Evolutionary conservation across 2,797 vertebrate genomes (phyloP).

Genomic region (Acipenser oxyrinchus): DNA sequence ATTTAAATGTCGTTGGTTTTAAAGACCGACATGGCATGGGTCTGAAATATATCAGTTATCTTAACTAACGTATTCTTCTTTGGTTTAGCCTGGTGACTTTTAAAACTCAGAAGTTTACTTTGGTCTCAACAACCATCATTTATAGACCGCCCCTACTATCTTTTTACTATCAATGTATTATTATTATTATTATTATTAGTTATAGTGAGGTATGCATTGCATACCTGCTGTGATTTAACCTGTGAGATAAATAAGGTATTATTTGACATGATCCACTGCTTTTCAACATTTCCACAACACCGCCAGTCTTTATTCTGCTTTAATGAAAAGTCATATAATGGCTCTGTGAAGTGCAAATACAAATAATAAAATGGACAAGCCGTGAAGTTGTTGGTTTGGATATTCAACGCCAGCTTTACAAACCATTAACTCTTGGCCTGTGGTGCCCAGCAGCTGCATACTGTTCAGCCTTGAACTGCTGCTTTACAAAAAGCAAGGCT

Average conservation of each 20-base stretch:
- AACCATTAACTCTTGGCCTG: slow-evolving; percentile 6
- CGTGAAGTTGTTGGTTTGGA: background rate
- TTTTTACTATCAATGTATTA: too few species aligned
- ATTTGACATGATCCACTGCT: background rate
- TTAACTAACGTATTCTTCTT: too few species aligned
- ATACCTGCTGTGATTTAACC: too few species aligned
- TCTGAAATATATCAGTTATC: too few species aligned
- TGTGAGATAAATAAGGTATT: background rate
- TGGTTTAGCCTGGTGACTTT: too few species aligned
- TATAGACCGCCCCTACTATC: too few species aligned
- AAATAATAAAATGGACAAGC: background rate
- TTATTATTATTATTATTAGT: too few species aligned
- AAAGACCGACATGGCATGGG: too few species aligned
- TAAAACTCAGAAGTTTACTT: too few species aligned
- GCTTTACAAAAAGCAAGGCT: background rate
- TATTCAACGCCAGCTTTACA: background rate
- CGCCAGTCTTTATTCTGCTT: background rate
- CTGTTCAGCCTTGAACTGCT: background rate
- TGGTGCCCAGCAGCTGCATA: background rate
- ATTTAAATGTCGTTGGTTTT: too few species aligned
- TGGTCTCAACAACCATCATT: too few species aligned
- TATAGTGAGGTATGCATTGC: too few species aligned
- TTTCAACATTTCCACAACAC: background rate
- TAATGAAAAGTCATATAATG: slow-evolving; percentile 6
- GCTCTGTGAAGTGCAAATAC: slow-evolving; percentile 1